A percentile compares a stretch with the other conserved stretches of the same genome.
Conservation (phyloP, 2,888 invertebrate species). For the Macropis europaea region DNA sequence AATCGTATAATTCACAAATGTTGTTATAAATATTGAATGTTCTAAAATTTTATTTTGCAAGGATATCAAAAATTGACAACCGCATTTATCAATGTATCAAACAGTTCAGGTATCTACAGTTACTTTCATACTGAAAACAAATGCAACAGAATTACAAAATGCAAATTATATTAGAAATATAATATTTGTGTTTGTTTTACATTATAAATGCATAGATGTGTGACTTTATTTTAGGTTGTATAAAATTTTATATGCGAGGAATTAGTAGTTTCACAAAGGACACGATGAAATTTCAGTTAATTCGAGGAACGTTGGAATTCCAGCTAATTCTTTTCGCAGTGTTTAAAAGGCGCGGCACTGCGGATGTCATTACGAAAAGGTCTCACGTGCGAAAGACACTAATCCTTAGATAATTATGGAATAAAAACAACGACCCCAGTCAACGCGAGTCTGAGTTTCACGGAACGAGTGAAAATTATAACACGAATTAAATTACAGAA, state of each 20-base stretch:
- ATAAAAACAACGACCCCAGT: slow-evolving; percentile 13
- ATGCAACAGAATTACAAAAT: no score
- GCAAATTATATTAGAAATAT: no score
- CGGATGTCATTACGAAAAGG: slow-evolving; percentile 8
- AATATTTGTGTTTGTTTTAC: no score
- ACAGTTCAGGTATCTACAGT: no score
- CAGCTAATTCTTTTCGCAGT: background rate
- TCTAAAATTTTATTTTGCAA: no score
- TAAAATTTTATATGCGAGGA: background rate
- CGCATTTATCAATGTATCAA: no score
- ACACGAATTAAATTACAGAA: slow-evolving; percentile 3
- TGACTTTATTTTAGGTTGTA: no score
- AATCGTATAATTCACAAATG: no score
- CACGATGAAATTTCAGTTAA: background rate
- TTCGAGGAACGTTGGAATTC: background rate
- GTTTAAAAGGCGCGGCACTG: background rate
- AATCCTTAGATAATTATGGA: slow-evolving; percentile 34
- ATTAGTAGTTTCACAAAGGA: background rate
- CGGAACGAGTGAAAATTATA: slow-evolving; percentile 4
- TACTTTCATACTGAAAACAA: no score
- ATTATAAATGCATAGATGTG: background rate
- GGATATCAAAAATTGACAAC: no score
- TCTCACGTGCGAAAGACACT: slow-evolving; percentile 14
- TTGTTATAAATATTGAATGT: no score
- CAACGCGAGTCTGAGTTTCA: slow-evolving; percentile 5